Evolutionary conservation across 2,113 vertebrate genomes (phyloP), one percentile per base, ranked within the genome.

Genomic region (Entelurus aequoreus): DNA sequence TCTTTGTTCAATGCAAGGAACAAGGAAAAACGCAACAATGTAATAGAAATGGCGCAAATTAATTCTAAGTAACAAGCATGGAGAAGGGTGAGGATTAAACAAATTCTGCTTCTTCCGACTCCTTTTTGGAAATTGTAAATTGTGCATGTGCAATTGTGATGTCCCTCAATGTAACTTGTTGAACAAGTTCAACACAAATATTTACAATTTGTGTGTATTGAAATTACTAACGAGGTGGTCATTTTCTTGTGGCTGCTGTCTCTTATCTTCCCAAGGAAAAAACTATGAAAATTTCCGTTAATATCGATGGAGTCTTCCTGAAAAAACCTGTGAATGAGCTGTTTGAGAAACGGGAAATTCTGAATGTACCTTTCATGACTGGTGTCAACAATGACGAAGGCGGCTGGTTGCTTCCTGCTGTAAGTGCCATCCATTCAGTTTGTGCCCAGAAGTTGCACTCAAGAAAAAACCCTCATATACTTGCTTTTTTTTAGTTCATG

Each of bases 401-500:
- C 14, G 59, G 59, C 15, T 61, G 36, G 28, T 37, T 61, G 16
- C 0, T 61, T 48, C 12, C 47, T 49, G 0, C 9, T 37, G 59
- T 61, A 50, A 61, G 59, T 61, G 14, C 36, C 28, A 50, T 8
- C 12, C 11, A 9, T n/a, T 9, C 6, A n/a, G 28, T 48, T 12
- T 54, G 7, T 35, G 6, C 2, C 21, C 40, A 8, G 47, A 13
- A 57, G 15, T 64, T 63, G 42, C 8, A 16, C 12, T 8, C 38
- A 1, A 61, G 2, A 61, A 59, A 68, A 56, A 4, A n/a, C 46
- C 35, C 62, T 11, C 14, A 8, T 16, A 16, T 5, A 13, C 19
- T 2, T 1, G 2, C 0, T 0, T 63, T 35, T 75, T 59, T 46
- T 16, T 12, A 91, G 89, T 36, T 35, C 55, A 12, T 89, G 11